Evolutionary conservation across 1,140 invertebrate species (phyloP).

Genomic region (Polypedilum vanderplanki): DNA sequence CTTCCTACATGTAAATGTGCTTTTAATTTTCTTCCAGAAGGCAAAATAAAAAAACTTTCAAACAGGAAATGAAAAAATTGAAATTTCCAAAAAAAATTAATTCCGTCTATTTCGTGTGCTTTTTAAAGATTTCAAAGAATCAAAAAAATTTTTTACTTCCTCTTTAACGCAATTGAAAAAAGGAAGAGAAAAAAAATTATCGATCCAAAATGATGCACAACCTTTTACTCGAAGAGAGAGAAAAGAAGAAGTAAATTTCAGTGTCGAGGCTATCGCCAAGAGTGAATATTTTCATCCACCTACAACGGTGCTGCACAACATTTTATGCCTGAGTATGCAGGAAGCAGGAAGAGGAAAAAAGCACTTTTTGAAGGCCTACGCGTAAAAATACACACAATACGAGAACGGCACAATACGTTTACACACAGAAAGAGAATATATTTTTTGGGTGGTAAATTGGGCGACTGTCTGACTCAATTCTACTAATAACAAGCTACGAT

Average conservation of each 20-base stretch:
- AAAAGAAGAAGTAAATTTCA: not conserved
- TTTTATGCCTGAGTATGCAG: too few species aligned
- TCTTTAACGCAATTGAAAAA: not conserved
- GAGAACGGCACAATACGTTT: not conserved
- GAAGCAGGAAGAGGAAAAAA: not conserved
- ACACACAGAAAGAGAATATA: too few species aligned
- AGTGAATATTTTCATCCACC: not conserved
- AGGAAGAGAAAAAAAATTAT: not conserved
- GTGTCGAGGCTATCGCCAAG: conserved; percentile 18
- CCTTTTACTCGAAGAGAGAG: not conserved
- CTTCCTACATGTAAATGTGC: too few species aligned
- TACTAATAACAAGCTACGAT: not conserved
- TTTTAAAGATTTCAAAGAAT: too few species aligned
- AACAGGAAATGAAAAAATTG: not conserved
- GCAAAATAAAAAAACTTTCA: not conserved
- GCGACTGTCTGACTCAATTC: conserved; percentile 28
- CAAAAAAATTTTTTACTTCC: too few species aligned
- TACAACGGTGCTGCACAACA: too few species aligned
- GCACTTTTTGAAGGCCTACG: conserved; percentile 22
- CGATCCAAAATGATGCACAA: not conserved
- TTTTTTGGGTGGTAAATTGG: not conserved
- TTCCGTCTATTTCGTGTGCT: not conserved
- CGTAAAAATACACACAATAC: conserved; percentile 1
- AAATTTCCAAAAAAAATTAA: not conserved
- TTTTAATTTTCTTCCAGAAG: not conserved